These are phyloP conservation scores for Hypomesus transpacificus DNA, from an alignment of 2,113 vertebrate species.

Conservation along the genomic window DNA sequence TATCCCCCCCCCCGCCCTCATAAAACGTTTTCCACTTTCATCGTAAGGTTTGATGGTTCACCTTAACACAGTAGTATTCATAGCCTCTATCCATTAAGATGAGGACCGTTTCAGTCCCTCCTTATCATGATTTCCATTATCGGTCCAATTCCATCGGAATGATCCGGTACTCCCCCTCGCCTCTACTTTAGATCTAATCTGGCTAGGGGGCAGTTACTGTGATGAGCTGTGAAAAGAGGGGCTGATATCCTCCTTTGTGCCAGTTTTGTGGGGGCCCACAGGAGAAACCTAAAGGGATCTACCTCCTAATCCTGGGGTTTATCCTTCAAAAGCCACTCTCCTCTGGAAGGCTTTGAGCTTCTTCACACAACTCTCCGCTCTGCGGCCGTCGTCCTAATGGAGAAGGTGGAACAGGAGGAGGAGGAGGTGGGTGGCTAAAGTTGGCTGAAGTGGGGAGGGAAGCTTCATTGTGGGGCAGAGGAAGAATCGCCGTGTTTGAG, in stretches of 20 bases:
- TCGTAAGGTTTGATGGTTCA: background rate
- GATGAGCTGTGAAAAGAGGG: conserved; percentile 29
- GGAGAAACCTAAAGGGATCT: conserved; percentile 31
- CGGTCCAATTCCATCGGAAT: conserved; percentile 7
- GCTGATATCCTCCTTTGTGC: conserved; percentile 25
- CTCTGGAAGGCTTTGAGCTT: conserved; percentile 31
- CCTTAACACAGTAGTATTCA: background rate
- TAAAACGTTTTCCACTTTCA: too few species aligned
- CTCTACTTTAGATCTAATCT: conserved; percentile 6
- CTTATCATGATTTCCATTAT: conserved; percentile 1
- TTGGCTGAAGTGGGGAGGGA: conserved; percentile 20
- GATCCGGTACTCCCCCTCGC: background rate
- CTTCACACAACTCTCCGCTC: conserved; percentile 25
- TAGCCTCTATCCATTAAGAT: conserved; percentile 1
- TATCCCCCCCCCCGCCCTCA: too few species aligned
- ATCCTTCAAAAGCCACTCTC: conserved; percentile 40
- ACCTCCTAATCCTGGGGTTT: conserved; percentile 38
- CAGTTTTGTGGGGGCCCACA: conserved; percentile 28
- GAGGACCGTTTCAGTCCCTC: background rate
- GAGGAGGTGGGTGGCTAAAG: conserved; percentile 20
- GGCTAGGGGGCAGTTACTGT: conserved; percentile 9
- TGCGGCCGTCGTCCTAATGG: conserved; percentile 17
- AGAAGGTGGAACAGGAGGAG: background rate
- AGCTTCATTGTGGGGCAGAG: conserved; percentile 9
- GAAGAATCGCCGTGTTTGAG: conserved; percentile 3